phyloP scores from a whole-genome alignment of 2,113 vertebrate genomes.

The Glaucidium brasilianum region DNA sequence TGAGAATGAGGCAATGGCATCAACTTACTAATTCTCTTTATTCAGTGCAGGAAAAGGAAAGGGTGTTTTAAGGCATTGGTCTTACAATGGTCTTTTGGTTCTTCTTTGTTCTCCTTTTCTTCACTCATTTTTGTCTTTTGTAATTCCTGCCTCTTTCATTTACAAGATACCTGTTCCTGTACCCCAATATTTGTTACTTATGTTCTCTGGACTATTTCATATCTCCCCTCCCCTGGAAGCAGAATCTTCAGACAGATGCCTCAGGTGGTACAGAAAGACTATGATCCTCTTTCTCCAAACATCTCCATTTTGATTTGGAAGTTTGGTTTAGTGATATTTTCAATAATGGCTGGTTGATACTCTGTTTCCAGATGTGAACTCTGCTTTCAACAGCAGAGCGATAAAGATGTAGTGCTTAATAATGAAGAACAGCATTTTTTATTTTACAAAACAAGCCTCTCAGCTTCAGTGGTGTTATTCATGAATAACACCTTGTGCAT shows the following conservation, averaged over 20 bases:
- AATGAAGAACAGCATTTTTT: conserved; percentile 56
- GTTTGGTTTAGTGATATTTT: neutral
- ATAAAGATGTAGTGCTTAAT: conserved; percentile 50
- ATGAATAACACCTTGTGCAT: conserved; percentile 65
- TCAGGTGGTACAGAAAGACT: neutral
- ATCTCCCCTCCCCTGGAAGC: neutral
- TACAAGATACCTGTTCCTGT: neutral
- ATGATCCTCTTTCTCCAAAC: neutral
- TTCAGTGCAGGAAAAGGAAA: neutral
- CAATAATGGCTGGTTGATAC: neutral
- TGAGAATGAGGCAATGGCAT: neutral
- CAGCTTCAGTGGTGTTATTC: conserved; percentile 50
- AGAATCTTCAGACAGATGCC: neutral
- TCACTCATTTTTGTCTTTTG: neutral
- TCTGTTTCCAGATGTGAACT: neutral
- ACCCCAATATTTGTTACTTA: neutral
- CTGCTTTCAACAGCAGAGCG: neutral
- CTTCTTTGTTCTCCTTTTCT: neutral
- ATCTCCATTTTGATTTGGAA: neutral
- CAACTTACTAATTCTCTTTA: neutral
- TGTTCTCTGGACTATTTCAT: neutral
- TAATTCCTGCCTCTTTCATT: neutral
- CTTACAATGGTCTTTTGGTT: neutral
- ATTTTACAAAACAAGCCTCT: conserved; percentile 59
- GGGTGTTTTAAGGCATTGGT: neutral